These are phyloP conservation scores for Dipodomys spectabilis DNA, from an alignment of 2,113 vertebrate species.

Conservation along the genomic window DNA sequence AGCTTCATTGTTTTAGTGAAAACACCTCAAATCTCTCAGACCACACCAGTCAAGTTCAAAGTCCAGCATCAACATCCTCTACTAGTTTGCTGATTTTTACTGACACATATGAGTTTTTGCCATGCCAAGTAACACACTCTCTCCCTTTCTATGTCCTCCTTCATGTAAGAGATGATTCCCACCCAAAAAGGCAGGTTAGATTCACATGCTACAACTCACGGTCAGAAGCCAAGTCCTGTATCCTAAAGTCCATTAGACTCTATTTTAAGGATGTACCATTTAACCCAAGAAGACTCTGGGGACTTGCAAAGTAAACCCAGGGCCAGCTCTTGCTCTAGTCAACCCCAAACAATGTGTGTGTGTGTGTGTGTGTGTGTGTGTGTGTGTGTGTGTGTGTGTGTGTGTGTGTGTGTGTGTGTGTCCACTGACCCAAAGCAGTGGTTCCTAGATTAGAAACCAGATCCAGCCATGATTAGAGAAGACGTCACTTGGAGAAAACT, in stretches of 20 bases:
- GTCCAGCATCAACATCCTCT: not conserved
- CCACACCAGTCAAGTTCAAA: not conserved
- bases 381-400: too few relatives aligned
- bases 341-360: not conserved
- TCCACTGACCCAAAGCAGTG: constrained; percentile 66
- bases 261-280: constrained; percentile 29
- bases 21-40: not conserved
- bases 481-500: constrained; percentile 75
- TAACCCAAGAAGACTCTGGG: constrained; percentile 32
- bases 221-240: constrained; percentile 16
- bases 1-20: not conserved
- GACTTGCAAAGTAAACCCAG: constrained; percentile 23
- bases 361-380: too few relatives aligned
- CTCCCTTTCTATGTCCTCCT: not conserved
- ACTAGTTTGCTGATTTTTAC: not conserved
- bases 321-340: constrained; percentile 43
- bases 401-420: not conserved
- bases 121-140: not conserved
- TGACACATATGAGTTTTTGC: not conserved
- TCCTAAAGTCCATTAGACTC: not conserved
- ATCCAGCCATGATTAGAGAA: constrained; percentile 65
- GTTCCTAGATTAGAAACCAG: constrained; percentile 77
- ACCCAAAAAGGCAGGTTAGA: not conserved
- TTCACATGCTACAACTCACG: not conserved
- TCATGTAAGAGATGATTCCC: not conserved